phyloP scores from a whole-genome alignment of 2,888 invertebrate genomes.

The Priocnemis perturbator region DNA sequence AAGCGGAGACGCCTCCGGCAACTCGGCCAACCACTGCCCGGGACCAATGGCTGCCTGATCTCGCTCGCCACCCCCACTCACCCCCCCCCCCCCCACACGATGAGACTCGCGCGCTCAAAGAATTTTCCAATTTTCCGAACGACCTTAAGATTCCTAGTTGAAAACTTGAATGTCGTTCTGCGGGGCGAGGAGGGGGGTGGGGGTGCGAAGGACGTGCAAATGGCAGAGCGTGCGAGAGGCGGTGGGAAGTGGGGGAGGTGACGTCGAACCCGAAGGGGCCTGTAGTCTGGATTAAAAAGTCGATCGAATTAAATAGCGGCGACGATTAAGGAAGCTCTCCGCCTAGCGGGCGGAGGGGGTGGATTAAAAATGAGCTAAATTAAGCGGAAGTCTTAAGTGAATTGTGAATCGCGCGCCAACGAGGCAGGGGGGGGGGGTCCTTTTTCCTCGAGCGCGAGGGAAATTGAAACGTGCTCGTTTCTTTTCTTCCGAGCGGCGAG shows the following conservation, averaged over 20 bases:
- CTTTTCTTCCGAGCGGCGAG: too few relatives aligned
- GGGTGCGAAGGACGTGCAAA: too few relatives aligned
- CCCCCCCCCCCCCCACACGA: conserved; percentile 11
- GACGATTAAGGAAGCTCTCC: background rate
- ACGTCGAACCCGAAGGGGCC: background rate
- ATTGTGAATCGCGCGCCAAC: background rate
- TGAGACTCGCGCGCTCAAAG: conserved; percentile 8
- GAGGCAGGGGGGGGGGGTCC: too few relatives aligned
- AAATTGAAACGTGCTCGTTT: too few relatives aligned
- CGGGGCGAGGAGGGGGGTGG: too few relatives aligned
- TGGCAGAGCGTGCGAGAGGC: background rate
- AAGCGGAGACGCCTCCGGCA: conserved; percentile 36
- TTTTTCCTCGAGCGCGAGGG: too few relatives aligned
- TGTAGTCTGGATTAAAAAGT: conserved; percentile 14
- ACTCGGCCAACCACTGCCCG: conserved; percentile 41
- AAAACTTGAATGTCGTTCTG: background rate
- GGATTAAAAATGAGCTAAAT: background rate
- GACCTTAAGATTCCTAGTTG: conserved; percentile 9
- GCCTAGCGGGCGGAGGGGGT: background rate
- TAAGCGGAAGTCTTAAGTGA: conserved; percentile 6
- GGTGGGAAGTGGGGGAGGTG: background rate
- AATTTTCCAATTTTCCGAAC: conserved; percentile 32
- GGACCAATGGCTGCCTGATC: conserved; percentile 44
- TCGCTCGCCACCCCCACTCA: conserved; percentile 15
- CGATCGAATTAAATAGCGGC: conserved; percentile 10